Evolutionary conservation across 37 sponge, comb jelly and placozoan species (phyloP).

Genomic region (Diacarnus erythraeanus): DNA sequence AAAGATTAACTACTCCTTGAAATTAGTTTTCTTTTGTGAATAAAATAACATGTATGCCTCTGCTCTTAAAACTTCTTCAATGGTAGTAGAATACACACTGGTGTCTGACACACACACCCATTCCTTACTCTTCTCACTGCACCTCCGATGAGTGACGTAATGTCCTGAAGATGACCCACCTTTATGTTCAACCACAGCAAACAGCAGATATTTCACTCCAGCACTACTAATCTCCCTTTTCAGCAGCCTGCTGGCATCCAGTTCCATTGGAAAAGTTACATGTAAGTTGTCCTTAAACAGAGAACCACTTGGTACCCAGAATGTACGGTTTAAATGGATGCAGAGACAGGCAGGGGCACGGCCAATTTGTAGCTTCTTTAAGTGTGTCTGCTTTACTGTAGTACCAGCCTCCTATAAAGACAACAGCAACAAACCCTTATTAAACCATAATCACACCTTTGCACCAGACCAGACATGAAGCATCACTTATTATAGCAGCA

Average conservation of each 20-base stretch:
- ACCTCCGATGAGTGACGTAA: slow-evolving; percentile 79
- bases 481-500: no score
- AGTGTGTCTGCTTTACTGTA: slow-evolving; percentile 11
- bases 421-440: neutral
- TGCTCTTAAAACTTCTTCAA: slow-evolving; percentile 46
- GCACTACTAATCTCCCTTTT: slow-evolving; percentile 5
- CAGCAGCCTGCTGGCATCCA: slow-evolving; percentile 61
- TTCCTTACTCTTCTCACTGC: slow-evolving; percentile 1
- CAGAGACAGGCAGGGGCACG: slow-evolving; percentile 67
- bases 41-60: slow-evolving; percentile 89
- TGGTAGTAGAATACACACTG: slow-evolving; percentile 35
- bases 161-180: slow-evolving; percentile 86
- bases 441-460: neutral
- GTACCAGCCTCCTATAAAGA: slow-evolving; percentile 10
- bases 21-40: neutral
- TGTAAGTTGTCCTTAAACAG: slow-evolving; percentile 57
- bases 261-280: slow-evolving; percentile 62
- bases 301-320: slow-evolving; percentile 38
- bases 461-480: no score
- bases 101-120: slow-evolving; percentile 90
- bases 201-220: slow-evolving; percentile 35
- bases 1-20: no score
- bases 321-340: slow-evolving; percentile 74
- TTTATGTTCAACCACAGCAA: slow-evolving; percentile 71
- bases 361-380: slow-evolving; percentile 51